A percentile compares a stretch with the other conserved stretches of the same genome.
Evolutionary conservation across 2,888 invertebrate species (phyloP).

Genomic region (Pantelozetes paolii): DNA sequence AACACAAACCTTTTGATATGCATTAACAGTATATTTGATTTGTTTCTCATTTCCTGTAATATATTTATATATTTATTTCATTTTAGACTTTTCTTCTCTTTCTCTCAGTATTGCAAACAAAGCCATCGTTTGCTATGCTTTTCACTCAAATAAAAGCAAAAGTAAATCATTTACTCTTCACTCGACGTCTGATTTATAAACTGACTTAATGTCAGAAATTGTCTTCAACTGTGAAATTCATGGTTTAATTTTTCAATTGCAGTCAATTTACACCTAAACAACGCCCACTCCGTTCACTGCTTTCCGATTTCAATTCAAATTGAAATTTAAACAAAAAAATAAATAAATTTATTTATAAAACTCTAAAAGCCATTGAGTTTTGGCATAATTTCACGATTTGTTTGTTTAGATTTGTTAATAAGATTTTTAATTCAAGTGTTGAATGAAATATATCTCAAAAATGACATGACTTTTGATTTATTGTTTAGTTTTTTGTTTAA

Average conservation of each 20-base stretch:
- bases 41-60: conserved; percentile 23
- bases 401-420: too few species aligned
- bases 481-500: too few species aligned
- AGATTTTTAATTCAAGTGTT: too few species aligned
- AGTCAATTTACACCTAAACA: background rate
- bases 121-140: too few species aligned
- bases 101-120: background rate
- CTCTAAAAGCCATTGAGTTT: too few species aligned
- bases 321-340: too few species aligned
- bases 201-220: background rate
- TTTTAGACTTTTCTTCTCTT: background rate
- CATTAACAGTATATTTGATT: background rate
- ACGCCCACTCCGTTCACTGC: background rate
- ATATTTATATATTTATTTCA: background rate
- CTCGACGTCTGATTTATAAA: background rate
- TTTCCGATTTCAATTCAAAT: too few species aligned
- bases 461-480: too few species aligned
- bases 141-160: background rate
- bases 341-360: too few species aligned
- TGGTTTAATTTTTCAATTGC: background rate
- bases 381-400: too few species aligned
- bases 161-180: background rate
- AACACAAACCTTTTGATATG: background rate
- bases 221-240: background rate
- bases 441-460: too few species aligned